phyloP scores from a whole-genome alignment of 2,797 vertebrate genomes.

The Tokudaia tokunoshimensis region DNA sequence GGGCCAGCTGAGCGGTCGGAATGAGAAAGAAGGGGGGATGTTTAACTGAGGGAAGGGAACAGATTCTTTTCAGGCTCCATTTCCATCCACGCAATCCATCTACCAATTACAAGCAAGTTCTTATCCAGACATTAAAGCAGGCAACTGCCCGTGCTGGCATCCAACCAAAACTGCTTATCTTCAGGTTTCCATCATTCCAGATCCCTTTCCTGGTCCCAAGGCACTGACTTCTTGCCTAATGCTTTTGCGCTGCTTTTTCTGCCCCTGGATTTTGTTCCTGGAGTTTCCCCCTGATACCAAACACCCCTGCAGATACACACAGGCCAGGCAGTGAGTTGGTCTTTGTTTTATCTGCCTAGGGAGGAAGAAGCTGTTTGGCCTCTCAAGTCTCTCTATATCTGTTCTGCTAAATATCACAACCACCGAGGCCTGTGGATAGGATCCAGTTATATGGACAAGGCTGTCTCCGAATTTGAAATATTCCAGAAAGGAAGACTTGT shows the following conservation, averaged over 20 bases:
- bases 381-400: background rate
- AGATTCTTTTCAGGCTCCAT: slow-evolving; percentile 71
- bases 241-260: background rate
- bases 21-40: background rate
- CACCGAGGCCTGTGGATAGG: background rate
- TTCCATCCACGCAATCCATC: slow-evolving; percentile 68
- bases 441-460: slow-evolving; percentile 23
- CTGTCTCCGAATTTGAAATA: slow-evolving; percentile 53
- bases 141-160: slow-evolving; percentile 57
- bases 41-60: slow-evolving; percentile 65
- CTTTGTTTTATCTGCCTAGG: slow-evolving; percentile 46
- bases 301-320: background rate
- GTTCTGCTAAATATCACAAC: slow-evolving; percentile 49
- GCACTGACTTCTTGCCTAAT: slow-evolving; percentile 60
- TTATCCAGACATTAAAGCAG: slow-evolving; percentile 71
- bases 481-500: slow-evolving; percentile 63
- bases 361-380: slow-evolving; percentile 46
- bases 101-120: slow-evolving; percentile 72
- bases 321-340: background rate
- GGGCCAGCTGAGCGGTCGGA: slow-evolving; percentile 15
- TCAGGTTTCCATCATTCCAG: slow-evolving; percentile 42
- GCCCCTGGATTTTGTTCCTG: background rate
- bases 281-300: slow-evolving; percentile 5
- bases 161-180: slow-evolving; percentile 71
- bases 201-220: background rate